phyloP scores from a whole-genome alignment of 1,140 invertebrate genomes.

The Leptopilina boulardi region DNA sequence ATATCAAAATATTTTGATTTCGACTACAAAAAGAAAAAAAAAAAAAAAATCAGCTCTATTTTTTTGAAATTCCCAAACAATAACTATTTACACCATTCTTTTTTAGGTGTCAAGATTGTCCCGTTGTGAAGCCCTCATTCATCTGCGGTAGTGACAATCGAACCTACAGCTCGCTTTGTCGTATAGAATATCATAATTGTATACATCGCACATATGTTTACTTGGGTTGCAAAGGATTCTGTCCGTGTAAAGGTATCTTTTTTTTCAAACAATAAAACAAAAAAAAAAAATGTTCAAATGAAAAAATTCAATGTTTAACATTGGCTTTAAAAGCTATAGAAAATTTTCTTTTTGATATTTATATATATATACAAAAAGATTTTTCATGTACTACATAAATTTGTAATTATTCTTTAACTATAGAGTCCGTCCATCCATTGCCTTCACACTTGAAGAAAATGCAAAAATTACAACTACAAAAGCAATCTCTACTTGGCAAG shows the following conservation, averaged over 20 bases:
- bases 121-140: constrained; percentile 87
- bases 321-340: constrained; percentile 38
- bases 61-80: no score
- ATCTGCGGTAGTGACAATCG: constrained; percentile 93
- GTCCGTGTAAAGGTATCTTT: constrained; percentile 87
- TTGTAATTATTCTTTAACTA: no score
- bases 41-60: neutral
- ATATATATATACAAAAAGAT: constrained; percentile 1
- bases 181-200: constrained; percentile 94
- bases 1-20: no score
- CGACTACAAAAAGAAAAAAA: neutral
- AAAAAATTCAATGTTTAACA: constrained; percentile 42
- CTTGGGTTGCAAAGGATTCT: constrained; percentile 91
- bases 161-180: constrained; percentile 93
- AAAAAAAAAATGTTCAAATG: neutral
- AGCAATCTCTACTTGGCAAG: constrained; percentile 81
- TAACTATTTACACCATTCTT: no score
- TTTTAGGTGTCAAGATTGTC: constrained; percentile 87
- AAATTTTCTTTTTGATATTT: constrained; percentile 20
- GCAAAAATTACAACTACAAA: constrained; percentile 80
- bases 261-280: neutral
- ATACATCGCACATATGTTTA: constrained; percentile 87
- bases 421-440: constrained; percentile 77
- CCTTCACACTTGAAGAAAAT: constrained; percentile 67
- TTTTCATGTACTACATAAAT: constrained; percentile 34